phyloP scores from a whole-genome alignment of 1,140 invertebrate species.

The Pseudomyrmex dendroicus region DNA sequence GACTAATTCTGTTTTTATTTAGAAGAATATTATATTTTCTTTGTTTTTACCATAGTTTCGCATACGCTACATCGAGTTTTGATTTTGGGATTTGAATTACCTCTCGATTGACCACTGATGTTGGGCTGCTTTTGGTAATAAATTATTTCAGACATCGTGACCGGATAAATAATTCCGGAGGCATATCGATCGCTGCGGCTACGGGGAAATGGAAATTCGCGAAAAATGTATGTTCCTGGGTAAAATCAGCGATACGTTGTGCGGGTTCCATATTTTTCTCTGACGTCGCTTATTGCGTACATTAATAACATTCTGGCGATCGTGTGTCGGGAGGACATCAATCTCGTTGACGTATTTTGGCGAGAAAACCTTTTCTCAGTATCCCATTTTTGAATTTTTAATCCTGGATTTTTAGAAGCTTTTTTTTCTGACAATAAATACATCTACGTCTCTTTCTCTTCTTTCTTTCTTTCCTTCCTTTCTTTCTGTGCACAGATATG shows the following conservation, averaged over 20 bases:
- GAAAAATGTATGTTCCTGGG: constrained; percentile 46
- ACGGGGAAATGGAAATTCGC: constrained; percentile 51
- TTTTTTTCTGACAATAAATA: too few species aligned
- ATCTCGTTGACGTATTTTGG: constrained; percentile 1
- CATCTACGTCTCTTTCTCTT: too few species aligned
- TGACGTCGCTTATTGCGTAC: constrained; percentile 54
- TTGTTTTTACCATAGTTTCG: not conserved
- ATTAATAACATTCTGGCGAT: constrained; percentile 46
- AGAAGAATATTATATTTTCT: not conserved
- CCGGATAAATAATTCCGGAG: constrained; percentile 52
- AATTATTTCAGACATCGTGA: constrained; percentile 51
- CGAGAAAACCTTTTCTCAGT: constrained; percentile 3
- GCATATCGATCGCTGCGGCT: constrained; percentile 38
- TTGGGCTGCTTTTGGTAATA: constrained; percentile 13
- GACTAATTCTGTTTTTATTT: not conserved
- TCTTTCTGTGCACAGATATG: not conserved
- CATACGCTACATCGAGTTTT: constrained; percentile 2
- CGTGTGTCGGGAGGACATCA: constrained; percentile 43
- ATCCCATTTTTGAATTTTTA: not conserved
- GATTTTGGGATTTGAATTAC: constrained; percentile 46
- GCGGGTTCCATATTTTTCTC: constrained; percentile 46
- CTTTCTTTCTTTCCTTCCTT: too few species aligned
- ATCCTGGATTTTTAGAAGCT: not conserved
- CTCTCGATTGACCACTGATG: constrained; percentile 42
- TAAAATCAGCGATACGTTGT: constrained; percentile 53